phyloP scores from a whole-genome alignment of 2,888 invertebrate species.

The Oxycera nigricornis region DNA sequence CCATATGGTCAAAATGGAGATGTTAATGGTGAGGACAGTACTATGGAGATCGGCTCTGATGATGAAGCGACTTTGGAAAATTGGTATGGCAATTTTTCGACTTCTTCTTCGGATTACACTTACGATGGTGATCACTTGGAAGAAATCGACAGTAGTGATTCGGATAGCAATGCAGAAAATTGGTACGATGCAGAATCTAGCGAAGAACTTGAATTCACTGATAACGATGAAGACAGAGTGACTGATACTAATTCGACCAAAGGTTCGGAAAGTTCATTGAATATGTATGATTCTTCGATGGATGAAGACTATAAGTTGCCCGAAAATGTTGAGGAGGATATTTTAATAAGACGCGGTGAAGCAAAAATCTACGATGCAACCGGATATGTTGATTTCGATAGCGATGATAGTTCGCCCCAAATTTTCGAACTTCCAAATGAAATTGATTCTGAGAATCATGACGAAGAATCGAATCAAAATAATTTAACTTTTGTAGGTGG shows the following conservation, averaged over 20 bases:
- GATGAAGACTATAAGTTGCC: constrained; percentile 45
- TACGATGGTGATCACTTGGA: constrained; percentile 21
- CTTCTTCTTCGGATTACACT: not conserved
- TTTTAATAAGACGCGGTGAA: constrained; percentile 52
- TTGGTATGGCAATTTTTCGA: too few species aligned
- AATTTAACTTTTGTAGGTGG: too few species aligned
- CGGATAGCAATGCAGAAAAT: not conserved
- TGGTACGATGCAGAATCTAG: not conserved
- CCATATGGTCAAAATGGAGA: not conserved
- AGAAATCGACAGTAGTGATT: constrained; percentile 14
- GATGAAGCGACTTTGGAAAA: not conserved
- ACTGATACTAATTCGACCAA: not conserved
- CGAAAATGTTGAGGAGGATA: constrained; percentile 51
- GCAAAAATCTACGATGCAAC: constrained; percentile 51
- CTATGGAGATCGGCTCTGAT: not conserved
- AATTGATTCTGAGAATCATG: not conserved
- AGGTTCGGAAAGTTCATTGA: not conserved
- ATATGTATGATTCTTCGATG: not conserved
- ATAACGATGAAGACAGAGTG: not conserved
- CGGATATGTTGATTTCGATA: constrained; percentile 50
- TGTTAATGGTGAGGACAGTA: not conserved
- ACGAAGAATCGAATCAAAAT: too few species aligned
- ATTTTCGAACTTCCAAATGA: constrained; percentile 50
- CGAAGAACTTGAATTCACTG: not conserved
- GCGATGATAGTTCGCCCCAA: constrained; percentile 50